phyloP scores from a whole-genome alignment of 2,797 vertebrate genomes.

The Apogon hyalosoma region DNA sequence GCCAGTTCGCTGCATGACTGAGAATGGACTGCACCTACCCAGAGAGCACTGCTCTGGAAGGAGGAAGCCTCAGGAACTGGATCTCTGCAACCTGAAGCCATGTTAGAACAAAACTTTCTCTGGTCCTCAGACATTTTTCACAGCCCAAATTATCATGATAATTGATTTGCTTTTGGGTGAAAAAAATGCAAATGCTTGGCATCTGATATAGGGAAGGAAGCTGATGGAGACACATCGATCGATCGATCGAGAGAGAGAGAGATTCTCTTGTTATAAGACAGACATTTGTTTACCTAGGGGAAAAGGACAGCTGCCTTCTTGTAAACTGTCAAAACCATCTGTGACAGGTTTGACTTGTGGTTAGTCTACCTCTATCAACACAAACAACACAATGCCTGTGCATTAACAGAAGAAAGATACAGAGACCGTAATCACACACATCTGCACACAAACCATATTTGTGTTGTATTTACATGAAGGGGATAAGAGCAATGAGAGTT shows the following conservation, averaged over 20 bases:
- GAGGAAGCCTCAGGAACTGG: slow-evolving; percentile 96
- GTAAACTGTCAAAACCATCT: slow-evolving; percentile 54
- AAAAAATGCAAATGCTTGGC: slow-evolving; percentile 24
- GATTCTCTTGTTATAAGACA: slow-evolving; percentile 39
- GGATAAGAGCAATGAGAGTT: slow-evolving; percentile 10
- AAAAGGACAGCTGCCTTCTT: slow-evolving; percentile 25
- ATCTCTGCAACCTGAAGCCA: slow-evolving; percentile 90
- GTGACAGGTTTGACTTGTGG: slow-evolving; percentile 48
- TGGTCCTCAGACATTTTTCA: background rate
- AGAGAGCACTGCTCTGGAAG: slow-evolving; percentile 90
- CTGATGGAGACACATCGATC: slow-evolving; percentile 8
- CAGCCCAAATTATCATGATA: slow-evolving; percentile 26
- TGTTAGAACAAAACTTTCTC: slow-evolving; percentile 80
- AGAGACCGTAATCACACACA: slow-evolving; percentile 12
- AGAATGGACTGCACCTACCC: slow-evolving; percentile 80
- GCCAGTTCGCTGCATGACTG: slow-evolving; percentile 84
- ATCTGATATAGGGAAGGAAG: slow-evolving; percentile 19
- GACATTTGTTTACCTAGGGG: slow-evolving; percentile 30
- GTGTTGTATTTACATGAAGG: background rate
- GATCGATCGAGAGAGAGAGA: slow-evolving; percentile 2
- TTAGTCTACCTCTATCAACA: slow-evolving; percentile 77
- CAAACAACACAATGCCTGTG: slow-evolving; percentile 40
- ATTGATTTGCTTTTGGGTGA: slow-evolving; percentile 18
- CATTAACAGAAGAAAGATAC: slow-evolving; percentile 9
- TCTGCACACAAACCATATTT: slow-evolving; percentile 16